Evolutionary conservation across 2,113 vertebrate genomes (phyloP).

Genomic region (Poecilia latipinna): DNA sequence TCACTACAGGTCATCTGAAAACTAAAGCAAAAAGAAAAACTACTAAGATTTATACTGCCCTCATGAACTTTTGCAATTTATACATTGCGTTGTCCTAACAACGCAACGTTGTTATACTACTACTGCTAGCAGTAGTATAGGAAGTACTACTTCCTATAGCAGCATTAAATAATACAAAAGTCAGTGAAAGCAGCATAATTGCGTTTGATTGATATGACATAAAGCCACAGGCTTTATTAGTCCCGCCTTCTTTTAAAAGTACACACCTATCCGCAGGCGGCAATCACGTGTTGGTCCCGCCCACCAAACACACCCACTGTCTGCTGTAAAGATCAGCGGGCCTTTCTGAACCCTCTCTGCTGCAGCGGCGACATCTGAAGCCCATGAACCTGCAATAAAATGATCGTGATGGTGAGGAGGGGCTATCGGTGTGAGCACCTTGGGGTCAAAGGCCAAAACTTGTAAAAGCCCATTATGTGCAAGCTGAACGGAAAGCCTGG

Average conservation of each 20-base stretch:
- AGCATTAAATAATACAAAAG: neutral
- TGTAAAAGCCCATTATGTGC: conserved; percentile 17
- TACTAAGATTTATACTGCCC: no score
- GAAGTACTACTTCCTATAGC: no score
- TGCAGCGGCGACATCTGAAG: conserved; percentile 57
- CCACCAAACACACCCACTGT: conserved; percentile 41
- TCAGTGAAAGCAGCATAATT: conserved; percentile 51
- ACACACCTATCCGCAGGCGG: conserved; percentile 56
- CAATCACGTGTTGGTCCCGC: conserved; percentile 4
- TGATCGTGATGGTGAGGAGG: conserved; percentile 41
- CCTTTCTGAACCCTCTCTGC: conserved; percentile 1
- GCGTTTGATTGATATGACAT: conserved; percentile 43
- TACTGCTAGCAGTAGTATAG: no score
- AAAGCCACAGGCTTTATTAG: conserved; percentile 26
- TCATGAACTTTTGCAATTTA: no score
- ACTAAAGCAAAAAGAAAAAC: no score
- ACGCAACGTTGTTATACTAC: no score
- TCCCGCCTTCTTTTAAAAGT: conserved; percentile 19
- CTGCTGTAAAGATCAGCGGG: conserved; percentile 25
- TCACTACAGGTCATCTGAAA: no score
- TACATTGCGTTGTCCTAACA: no score
- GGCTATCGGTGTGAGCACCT: conserved; percentile 45
- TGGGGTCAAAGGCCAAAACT: conserved; percentile 58
- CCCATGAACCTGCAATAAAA: conserved; percentile 55
- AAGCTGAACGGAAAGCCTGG: conserved; percentile 13